A percentile compares a stretch with the other conserved stretches of the same genome.
These are phyloP conservation scores for Cassiopea andromeda DNA, from an alignment of 30 jellyfish, hydroid and myxozoan genomes.

Conservation along the genomic window DNA sequence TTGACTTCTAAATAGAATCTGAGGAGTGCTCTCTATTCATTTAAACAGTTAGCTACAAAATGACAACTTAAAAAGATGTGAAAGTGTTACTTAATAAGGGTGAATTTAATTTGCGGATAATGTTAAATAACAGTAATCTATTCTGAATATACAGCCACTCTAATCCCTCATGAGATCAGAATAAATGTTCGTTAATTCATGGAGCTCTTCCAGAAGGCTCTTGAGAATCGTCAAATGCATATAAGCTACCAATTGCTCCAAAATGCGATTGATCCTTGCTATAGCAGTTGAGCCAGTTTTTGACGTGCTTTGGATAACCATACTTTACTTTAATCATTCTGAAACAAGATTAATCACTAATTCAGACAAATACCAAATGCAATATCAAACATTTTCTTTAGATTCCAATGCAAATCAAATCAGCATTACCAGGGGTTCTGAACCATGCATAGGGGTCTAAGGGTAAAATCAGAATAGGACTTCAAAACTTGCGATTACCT, in stretches of 20 bases:
- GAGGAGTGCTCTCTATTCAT: too few relatives aligned
- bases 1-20: too few relatives aligned
- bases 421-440: neutral
- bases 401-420: neutral
- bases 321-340: slow-evolving; percentile 24
- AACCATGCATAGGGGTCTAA: neutral
- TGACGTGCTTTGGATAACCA: slow-evolving; percentile 66
- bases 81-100: too few relatives aligned
- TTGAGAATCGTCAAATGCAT: neutral
- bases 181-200: neutral
- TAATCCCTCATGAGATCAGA: neutral
- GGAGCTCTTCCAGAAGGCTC: neutral
- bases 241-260: neutral
- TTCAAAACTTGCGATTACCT: neutral
- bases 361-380: neutral
- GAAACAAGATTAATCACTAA: neutral
- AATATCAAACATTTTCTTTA: neutral
- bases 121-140: too few relatives aligned
- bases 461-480: neutral
- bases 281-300: slow-evolving; percentile 47
- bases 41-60: too few relatives aligned
- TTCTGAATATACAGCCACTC: too few relatives aligned
- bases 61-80: too few relatives aligned
- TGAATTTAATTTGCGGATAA: too few relatives aligned
- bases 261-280: neutral